Evolutionary conservation across 2,797 vertebrate species (phyloP).

Genomic region (Dallia pectoralis): DNA sequence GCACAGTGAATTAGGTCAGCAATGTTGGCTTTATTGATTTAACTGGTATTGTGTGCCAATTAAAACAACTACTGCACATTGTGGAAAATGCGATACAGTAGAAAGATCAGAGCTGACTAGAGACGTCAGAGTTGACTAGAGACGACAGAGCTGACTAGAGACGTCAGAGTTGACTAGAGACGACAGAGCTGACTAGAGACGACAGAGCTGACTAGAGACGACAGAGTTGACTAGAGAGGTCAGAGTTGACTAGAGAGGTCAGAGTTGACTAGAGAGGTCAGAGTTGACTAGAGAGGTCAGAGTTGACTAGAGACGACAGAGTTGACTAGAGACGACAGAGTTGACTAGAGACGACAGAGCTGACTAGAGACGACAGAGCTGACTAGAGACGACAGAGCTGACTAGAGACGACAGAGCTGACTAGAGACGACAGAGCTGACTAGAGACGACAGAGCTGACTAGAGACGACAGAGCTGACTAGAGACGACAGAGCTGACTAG

Average conservation of each 20-base stretch:
- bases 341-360: constrained; percentile 38
- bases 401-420: constrained; percentile 28
- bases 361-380: constrained; percentile 26
- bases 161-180: constrained; percentile 43
- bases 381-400: constrained; percentile 37
- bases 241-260: constrained; percentile 24
- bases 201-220: no score
- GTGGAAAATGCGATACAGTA: constrained; percentile 2
- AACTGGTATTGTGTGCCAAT: constrained; percentile 39
- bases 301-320: constrained; percentile 28
- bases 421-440: no score
- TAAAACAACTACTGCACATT: constrained; percentile 6
- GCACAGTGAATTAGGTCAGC: constrained; percentile 37
- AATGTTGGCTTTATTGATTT: constrained; percentile 38
- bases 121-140: constrained; percentile 42
- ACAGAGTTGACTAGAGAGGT: constrained; percentile 42
- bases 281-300: constrained; percentile 41
- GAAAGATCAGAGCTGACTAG: constrained; percentile 7
- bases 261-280: constrained; percentile 19
- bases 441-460: constrained; percentile 36
- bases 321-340: constrained; percentile 29
- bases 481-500: no score
- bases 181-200: constrained; percentile 20
- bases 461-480: constrained; percentile 30
- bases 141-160: constrained; percentile 21